Evolutionary conservation across 2,888 invertebrate species (phyloP).

Genomic region (Cyclophora punctaria): DNA sequence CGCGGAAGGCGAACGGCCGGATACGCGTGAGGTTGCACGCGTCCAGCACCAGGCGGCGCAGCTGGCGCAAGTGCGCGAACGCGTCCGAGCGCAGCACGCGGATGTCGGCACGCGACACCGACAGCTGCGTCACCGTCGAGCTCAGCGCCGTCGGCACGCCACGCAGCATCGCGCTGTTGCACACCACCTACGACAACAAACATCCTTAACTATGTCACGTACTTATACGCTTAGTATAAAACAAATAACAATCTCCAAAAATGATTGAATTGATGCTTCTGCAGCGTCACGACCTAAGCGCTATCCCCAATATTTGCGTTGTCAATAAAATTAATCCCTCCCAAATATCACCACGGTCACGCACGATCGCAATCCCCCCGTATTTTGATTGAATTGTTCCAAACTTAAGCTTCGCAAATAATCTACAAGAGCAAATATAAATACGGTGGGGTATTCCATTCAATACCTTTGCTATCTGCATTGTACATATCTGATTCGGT

Average conservation of each 20-base stretch:
- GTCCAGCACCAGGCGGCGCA: constrained; percentile 88
- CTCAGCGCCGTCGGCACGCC: constrained; percentile 88
- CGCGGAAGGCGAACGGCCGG: constrained; percentile 89
- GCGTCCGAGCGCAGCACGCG: constrained; percentile 87
- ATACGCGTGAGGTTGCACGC: constrained; percentile 90
- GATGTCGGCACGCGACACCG: constrained; percentile 89
- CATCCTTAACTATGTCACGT: constrained; percentile 1
- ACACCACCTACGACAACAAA: constrained; percentile 81
- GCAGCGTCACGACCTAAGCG: constrained; percentile 39
- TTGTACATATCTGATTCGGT: too few species aligned
- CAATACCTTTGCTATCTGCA: too few species aligned
- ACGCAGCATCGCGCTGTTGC: constrained; percentile 88
- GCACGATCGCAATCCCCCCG: constrained; percentile 37
- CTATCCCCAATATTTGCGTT: constrained; percentile 45
- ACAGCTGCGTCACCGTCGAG: constrained; percentile 86
- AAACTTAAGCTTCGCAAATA: constrained; percentile 60
- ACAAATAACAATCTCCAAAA: constrained; percentile 14
- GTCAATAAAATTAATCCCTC: constrained; percentile 63
- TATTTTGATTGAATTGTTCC: constrained; percentile 65
- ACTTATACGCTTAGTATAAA: not conserved
- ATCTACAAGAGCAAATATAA: constrained; percentile 53
- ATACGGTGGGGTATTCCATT: constrained; percentile 28
- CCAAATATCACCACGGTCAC: constrained; percentile 42
- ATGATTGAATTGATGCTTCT: constrained; percentile 29
- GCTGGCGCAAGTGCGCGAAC: constrained; percentile 84